These are phyloP conservation scores for Petroica traversi DNA, from an alignment of 2,113 vertebrate genomes.

Conservation along the genomic window DNA sequence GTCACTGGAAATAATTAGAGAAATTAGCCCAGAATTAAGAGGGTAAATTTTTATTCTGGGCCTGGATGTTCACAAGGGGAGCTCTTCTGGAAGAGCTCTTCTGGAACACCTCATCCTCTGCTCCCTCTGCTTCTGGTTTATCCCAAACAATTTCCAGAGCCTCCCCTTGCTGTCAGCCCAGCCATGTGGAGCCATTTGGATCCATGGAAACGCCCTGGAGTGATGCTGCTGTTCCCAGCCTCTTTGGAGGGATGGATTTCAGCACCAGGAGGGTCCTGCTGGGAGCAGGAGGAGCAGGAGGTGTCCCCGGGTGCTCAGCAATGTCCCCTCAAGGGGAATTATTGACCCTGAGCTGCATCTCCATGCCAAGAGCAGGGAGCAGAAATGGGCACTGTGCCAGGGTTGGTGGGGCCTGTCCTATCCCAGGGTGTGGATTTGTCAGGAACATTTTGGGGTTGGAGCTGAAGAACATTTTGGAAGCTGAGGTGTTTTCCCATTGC, in stretches of 20 bases:
- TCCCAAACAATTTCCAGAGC: not conserved
- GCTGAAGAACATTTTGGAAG: not conserved
- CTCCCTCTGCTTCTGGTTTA: not conserved
- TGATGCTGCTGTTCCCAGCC: not conserved
- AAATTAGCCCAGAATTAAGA: not conserved
- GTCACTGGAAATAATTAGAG: not conserved
- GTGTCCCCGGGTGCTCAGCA: not conserved
- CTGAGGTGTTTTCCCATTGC: not conserved
- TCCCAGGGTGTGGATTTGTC: not conserved
- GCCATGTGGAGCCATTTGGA: not conserved
- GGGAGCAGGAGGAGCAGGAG: not conserved
- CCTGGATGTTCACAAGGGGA: not conserved
- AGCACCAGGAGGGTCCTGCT: not conserved
- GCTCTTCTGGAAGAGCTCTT: not conserved
- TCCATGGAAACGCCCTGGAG: not conserved
- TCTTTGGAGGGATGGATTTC: not conserved
- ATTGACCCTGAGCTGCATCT: not conserved
- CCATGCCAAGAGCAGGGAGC: not conserved
- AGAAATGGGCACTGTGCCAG: not conserved
- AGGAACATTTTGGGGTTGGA: not conserved
- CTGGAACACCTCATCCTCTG: not conserved
- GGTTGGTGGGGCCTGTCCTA: not conserved
- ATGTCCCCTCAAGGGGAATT: not conserved
- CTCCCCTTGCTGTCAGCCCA: not conserved
- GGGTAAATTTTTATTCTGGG: not conserved